Base-by-base conservation (phyloP, 2,888 invertebrate genomes). In the Pyrocoelia pectoralis region DNA sequence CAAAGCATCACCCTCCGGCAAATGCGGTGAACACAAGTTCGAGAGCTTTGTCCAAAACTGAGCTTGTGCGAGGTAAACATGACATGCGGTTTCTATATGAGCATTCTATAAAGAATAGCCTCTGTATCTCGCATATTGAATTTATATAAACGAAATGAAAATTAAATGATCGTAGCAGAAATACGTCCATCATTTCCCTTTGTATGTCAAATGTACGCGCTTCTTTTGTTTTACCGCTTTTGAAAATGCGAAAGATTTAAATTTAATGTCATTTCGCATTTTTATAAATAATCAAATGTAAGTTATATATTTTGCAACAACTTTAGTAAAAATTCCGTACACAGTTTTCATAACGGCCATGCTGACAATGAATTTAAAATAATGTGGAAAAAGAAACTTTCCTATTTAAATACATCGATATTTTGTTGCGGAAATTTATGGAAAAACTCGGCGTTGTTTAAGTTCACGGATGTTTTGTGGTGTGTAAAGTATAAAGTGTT, bases 21-120 rank as follows among this genome's bases (percentile, higher is more conserved):
- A 61, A 48, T 70, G 67, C 61, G 68, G 68, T 61, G 60, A 57
- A 56, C 60, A 65, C 61, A 70, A 68, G 68, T 70, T 70, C 64
- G 67, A 61, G 63, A 68, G 70, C 70, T 70, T 70, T 70, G 70
- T 70, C 70, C 70, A 70, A 70, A 65, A 65, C 65, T 65, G 55
- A 55, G 61, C 65, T 65, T 65, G 65, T 61, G 62, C 58, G 61
- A 67, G 63, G 66, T 65, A 69, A 68, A 69, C 63, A 69, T 55
- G 65, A 68, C 46, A 51, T 69, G 69, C 68, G 69, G 69, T 68
- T 68, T 68, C 66, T 61, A 62, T 69, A 58, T 66, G 67, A 66
- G 64, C 50, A 58, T 60, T 58, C 24, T 46, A 41, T 50, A 51
- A 65, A 65, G 61, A 65, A 65, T 57, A n/a, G 57, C 28, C 61